A percentile compares a stretch with the other conserved stretches of the same genome.
Conservation (phyloP, 2,113 vertebrate species). For the Clinocottus analis region DNA sequence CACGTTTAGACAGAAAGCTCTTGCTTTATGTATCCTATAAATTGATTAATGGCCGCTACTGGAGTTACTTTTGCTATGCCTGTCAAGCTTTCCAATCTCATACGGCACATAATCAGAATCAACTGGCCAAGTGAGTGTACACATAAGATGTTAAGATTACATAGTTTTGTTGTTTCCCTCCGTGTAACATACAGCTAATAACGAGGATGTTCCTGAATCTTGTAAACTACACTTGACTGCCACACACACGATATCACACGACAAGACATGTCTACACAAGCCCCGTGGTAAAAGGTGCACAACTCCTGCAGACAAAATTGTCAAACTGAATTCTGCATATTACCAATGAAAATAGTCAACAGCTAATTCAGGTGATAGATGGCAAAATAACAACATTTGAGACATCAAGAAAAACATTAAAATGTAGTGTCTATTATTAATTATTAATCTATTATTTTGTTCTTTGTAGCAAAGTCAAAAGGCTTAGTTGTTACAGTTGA, state of each 20-base stretch:
- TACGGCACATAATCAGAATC: neutral
- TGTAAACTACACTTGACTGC: neutral
- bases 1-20: slow-evolving; percentile 1
- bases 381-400: neutral
- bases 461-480: neutral
- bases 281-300: neutral
- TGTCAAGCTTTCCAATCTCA: neutral
- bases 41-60: neutral
- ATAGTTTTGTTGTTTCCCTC: neutral
- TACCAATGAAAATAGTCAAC: too few species aligned
- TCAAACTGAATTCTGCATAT: neutral
- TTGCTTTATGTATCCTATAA: neutral
- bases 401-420: too few species aligned
- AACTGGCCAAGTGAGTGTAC: neutral
- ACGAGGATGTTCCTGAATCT: neutral
- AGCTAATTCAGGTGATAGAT: neutral
- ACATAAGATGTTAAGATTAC: too few species aligned
- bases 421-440: too few species aligned
- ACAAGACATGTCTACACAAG: neutral
- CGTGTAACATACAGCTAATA: neutral
- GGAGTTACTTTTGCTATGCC: neutral
- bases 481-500: neutral
- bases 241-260: too few species aligned
- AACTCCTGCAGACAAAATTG: too few species aligned
- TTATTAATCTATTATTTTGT: too few species aligned